Evolutionary conservation across 2,888 invertebrate species (phyloP), one percentile per base, ranked within the genome.

Genomic region (Mimachlamys varia): DNA sequence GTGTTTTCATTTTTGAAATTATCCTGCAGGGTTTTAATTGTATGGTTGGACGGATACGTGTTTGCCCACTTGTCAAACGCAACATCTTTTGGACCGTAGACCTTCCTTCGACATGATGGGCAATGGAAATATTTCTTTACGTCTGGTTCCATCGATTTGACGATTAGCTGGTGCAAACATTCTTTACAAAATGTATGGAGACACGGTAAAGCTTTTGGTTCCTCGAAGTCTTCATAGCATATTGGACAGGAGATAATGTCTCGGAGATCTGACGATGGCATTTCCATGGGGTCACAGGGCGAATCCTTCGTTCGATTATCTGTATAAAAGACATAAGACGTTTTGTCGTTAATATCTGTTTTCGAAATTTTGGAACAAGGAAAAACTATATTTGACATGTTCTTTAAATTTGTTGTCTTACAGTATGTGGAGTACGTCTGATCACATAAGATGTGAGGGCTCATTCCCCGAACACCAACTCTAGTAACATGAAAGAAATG

Each of bases 111-210:
- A 76, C 76, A 76, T 13, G 76, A 76, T 33, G 76, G 76, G 15
- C 76, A 76, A 76, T 12, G 15, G 76, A 76, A 76, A 33, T 33
- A 76, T 22, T 76, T 76, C 76, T 76, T 76, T 22, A 76, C 76
- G 22, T 76, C 33, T 4, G 76, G 17, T 22, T 76, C 76, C 76
- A 76, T 76, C 27, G 76, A 33, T 22, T 76, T 76, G 2, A 33
- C 2, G 13, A 76, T 76, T 5, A 76, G 33, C 76, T 33, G 33
- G 10, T 76, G 76, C 15, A 76, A 22, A 33, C 76, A 76, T 76
- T 76, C 76, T 12, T 76, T 76, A 22, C 76, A 76, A 76, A 76
- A 76, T 76, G 76, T 76, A 76, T 76, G 76, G 33, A 76, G 76
- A 27, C 76, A 76, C 76, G 76, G 76, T 33, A 76, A 33, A 15